Conservation (phyloP, 2,888 invertebrate genomes). For the Epsilonema sp. region DNA sequence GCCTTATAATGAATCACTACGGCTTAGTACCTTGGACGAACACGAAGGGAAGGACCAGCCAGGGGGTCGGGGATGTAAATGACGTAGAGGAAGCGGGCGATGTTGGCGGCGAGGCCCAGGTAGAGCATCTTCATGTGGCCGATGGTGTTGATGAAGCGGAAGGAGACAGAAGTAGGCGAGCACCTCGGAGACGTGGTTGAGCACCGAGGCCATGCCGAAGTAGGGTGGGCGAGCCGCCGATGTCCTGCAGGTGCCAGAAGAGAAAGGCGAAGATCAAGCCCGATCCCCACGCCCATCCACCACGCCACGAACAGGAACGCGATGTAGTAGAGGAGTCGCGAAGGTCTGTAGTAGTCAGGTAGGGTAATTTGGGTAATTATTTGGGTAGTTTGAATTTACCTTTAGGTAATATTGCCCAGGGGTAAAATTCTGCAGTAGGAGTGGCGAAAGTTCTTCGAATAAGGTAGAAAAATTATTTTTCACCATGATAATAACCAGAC, state of each 20-base stretch:
- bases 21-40: slow-evolving; percentile 57
- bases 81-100: slow-evolving; percentile 81
- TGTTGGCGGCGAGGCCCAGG: slow-evolving; percentile 75
- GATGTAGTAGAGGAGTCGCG: slow-evolving; percentile 63
- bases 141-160: slow-evolving; percentile 73
- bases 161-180: slow-evolving; percentile 85
- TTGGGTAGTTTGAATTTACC: slow-evolving; percentile 75
- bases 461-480: slow-evolving; percentile 6
- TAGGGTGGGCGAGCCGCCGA: slow-evolving; percentile 87
- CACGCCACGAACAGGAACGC: slow-evolving; percentile 86
- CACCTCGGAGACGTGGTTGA: slow-evolving; percentile 88
- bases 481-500: too few species aligned
- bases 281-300: slow-evolving; percentile 99
- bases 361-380: slow-evolving; percentile 86
- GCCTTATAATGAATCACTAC: not conserved
- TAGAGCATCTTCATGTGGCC: slow-evolving; percentile 88
- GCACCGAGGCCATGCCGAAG: slow-evolving; percentile 91
- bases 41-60: slow-evolving; percentile 98
- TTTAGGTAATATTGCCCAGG: slow-evolving; percentile 76
- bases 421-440: slow-evolving; percentile 31
- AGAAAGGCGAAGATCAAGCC: slow-evolving; percentile 95
- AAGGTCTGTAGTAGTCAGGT: slow-evolving; percentile 54
- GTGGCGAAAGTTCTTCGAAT: not conserved
- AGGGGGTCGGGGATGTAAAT: slow-evolving; percentile 78
- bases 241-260: slow-evolving; percentile 75